Evolutionary conservation across 2,888 invertebrate species (phyloP).

Genomic region (Anaspis maculata): DNA sequence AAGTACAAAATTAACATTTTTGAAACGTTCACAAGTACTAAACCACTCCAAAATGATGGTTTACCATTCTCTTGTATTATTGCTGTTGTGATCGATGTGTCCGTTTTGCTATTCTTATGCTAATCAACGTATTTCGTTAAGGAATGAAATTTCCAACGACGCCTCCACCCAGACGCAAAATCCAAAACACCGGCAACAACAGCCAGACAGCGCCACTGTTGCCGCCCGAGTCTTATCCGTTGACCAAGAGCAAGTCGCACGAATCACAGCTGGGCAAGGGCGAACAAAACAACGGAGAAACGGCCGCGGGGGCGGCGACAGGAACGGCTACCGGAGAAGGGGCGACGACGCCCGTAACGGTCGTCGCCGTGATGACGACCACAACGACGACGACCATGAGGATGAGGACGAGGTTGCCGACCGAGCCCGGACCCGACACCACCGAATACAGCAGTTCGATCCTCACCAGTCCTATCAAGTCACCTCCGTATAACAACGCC

Average conservation of each 20-base stretch:
- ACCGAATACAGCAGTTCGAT: slow-evolving; percentile 44
- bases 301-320: slow-evolving; percentile 23
- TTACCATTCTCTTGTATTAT: too few species aligned
- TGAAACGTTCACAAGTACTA: too few species aligned
- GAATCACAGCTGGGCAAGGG: slow-evolving; percentile 75
- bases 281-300: slow-evolving; percentile 36
- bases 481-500: slow-evolving; percentile 47
- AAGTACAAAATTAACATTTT: too few species aligned
- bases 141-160: slow-evolving; percentile 73
- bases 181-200: slow-evolving; percentile 17
- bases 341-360: not conserved
- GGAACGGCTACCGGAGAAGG: slow-evolving; percentile 3
- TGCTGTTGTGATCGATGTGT: too few species aligned
- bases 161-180: slow-evolving; percentile 66
- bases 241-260: slow-evolving; percentile 87
- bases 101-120: too few species aligned
- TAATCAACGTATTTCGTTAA: too few species aligned
- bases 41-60: too few species aligned
- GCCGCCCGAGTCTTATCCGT: slow-evolving; percentile 50
- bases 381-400: too few species aligned
- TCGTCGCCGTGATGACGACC: too few species aligned
- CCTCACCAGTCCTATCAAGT: slow-evolving; percentile 51
- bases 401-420: slow-evolving; percentile 48
- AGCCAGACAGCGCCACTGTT: slow-evolving; percentile 30
- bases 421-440: slow-evolving; percentile 51